Base-by-base conservation (phyloP, 2,797 vertebrate genomes). In the Enteromius radiatus region DNA sequence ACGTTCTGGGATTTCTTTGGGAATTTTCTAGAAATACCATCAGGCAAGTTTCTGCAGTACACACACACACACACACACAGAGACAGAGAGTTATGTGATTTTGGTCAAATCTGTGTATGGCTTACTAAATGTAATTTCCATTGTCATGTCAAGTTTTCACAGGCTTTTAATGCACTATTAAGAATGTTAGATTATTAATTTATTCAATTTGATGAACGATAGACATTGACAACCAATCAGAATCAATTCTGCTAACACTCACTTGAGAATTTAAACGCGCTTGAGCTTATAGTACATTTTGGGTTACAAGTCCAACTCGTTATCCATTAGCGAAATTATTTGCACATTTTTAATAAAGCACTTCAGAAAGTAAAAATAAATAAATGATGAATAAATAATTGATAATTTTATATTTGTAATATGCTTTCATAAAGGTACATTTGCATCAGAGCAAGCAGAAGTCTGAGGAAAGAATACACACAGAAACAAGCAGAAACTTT, bases 1-100 rank as follows among this genome's bases (percentile, higher is more conserved):
- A 87, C 86, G 87, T 87, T 84, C 87, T 23, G 78, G 88, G 84
- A 89, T 91, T 91, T 90, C 73, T 56, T 87, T 80, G 14, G 83
- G 85, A 88, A 86, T 84, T 92, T 90, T 91, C 88, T 83, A 84
- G 41, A 77, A 88, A 90, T 84, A 78, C 69, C 84, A 86, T 90
- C 88, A 68, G 88, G 87, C 86, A 89, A 82, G 86, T 89, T 91
- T 90, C 54, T 82, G 67, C 68, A 23, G 7, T 17, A n/a, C 43
- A 43, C 23, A 64, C 59, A 73, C 45, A 36, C 6, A 49, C 3
- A 49, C 5, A 65, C 3, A 4, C 19, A 52, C 19, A 19, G 47
- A 52, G 19, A 21, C 1, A 8, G 2, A 52, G 17, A 52, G 47
- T 2, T 5, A 56, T 56, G 54, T 56, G 54, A 12, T 56, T 56